Conservation (phyloP, 1,140 invertebrate genomes). For the Brachionus calyciflorus region DNA sequence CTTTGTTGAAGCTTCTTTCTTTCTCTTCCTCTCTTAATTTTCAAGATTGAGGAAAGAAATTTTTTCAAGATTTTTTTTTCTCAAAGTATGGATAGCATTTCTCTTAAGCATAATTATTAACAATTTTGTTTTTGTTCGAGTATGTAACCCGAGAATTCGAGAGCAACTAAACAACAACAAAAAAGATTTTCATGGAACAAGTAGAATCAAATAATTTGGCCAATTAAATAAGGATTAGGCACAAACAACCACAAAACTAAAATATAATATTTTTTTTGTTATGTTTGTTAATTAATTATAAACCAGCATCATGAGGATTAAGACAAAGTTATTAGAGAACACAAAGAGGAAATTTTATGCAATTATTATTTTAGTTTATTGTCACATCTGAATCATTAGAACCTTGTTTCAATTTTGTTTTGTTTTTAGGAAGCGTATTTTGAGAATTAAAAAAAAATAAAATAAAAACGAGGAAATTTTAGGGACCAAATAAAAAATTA, state of each 20-base stretch:
- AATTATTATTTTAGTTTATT: neutral
- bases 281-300: neutral
- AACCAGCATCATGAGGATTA: neutral
- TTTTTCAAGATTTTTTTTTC: neutral
- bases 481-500: neutral
- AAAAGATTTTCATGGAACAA: too few relatives aligned
- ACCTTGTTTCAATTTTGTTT: too few relatives aligned
- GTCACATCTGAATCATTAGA: neutral
- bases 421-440: too few relatives aligned
- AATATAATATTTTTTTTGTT: too few relatives aligned
- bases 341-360: too few relatives aligned
- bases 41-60: too few relatives aligned
- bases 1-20: too few relatives aligned
- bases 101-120: constrained; percentile 33
- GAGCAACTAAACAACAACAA: too few relatives aligned
- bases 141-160: neutral
- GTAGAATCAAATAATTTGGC: neutral
- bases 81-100: constrained; percentile 2
- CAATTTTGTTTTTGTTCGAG: neutral
- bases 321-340: too few relatives aligned
- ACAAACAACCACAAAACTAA: neutral
- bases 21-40: too few relatives aligned
- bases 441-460: neutral
- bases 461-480: constrained; percentile 21
- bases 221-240: constrained; percentile 22